These are phyloP conservation scores for Halcyon chelicuti DNA, from an alignment of 2,797 vertebrate genomes.

Conservation along the genomic window DNA sequence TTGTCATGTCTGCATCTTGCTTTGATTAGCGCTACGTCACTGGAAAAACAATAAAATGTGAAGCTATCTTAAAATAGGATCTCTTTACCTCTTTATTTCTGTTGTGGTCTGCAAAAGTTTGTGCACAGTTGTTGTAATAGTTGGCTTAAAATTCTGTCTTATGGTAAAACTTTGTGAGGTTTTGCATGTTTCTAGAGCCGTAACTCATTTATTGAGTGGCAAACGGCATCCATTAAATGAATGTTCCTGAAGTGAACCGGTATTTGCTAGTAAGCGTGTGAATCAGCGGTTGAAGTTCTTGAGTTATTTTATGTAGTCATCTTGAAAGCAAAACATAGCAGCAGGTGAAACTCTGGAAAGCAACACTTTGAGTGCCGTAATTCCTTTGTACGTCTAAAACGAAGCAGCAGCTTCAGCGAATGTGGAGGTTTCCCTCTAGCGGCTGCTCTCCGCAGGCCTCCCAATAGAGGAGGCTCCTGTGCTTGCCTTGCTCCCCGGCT, in stretches of 20 bases:
- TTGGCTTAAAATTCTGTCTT: neutral
- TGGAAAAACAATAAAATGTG: neutral
- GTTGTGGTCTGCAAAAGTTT: neutral
- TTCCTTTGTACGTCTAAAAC: accelerated
- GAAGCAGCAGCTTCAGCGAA: neutral
- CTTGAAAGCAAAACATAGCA: neutral
- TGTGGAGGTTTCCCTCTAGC: neutral
- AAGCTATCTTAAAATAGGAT: neutral
- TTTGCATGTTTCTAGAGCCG: neutral
- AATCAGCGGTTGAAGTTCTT: neutral
- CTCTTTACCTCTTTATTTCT: neutral
- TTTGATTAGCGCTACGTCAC: neutral
- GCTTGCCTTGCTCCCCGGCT: neutral
- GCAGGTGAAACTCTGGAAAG: neutral
- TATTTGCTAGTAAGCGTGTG: accelerated
- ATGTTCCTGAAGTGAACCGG: neutral
- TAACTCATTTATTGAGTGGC: neutral
- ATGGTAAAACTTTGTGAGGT: neutral
- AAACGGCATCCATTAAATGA: neutral
- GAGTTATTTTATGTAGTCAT: neutral
- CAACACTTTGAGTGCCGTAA: accelerated
- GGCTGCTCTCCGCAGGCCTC: neutral
- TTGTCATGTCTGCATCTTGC: neutral
- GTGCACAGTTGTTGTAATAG: neutral
- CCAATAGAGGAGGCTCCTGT: neutral